phyloP scores from a whole-genome alignment of 2,888 invertebrate genomes.

The Chironomus tentans region DNA sequence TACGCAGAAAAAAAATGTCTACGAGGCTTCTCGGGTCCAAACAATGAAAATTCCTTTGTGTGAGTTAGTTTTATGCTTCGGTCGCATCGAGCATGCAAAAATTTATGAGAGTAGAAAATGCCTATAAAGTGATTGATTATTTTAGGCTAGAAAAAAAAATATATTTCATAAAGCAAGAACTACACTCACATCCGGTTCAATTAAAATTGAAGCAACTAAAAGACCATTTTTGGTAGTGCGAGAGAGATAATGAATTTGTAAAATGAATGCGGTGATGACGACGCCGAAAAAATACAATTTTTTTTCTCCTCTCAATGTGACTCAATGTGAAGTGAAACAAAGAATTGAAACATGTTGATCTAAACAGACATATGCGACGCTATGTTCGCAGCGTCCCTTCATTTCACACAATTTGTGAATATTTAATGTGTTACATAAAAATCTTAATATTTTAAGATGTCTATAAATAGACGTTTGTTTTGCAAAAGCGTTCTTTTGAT shows the following conservation, averaged over 20 bases:
- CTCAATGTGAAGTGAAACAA: not conserved
- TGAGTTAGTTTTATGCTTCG: not conserved
- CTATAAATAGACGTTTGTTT: not conserved
- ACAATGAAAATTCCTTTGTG: constrained; percentile 10
- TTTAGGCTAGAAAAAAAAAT: not conserved
- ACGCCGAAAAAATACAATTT: not conserved
- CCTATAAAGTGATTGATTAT: not conserved
- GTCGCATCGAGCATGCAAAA: not conserved
- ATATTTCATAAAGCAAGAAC: not conserved
- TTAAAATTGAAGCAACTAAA: not conserved
- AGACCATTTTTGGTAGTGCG: not conserved
- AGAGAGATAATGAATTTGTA: not conserved
- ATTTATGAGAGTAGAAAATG: not conserved
- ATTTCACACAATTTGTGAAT: not conserved
- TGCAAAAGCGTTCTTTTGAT: not conserved
- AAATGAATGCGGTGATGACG: not conserved
- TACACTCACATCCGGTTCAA: not conserved
- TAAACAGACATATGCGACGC: not conserved
- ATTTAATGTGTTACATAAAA: not conserved
- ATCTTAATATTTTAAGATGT: not conserved
- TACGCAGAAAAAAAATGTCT: not conserved
- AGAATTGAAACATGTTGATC: not conserved
- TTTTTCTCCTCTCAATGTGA: not conserved
- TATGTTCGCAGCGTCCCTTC: not conserved
- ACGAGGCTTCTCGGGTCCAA: not conserved